Conservation (phyloP, 1,140 invertebrate species). For the Eurosta solidaginis region DNA sequence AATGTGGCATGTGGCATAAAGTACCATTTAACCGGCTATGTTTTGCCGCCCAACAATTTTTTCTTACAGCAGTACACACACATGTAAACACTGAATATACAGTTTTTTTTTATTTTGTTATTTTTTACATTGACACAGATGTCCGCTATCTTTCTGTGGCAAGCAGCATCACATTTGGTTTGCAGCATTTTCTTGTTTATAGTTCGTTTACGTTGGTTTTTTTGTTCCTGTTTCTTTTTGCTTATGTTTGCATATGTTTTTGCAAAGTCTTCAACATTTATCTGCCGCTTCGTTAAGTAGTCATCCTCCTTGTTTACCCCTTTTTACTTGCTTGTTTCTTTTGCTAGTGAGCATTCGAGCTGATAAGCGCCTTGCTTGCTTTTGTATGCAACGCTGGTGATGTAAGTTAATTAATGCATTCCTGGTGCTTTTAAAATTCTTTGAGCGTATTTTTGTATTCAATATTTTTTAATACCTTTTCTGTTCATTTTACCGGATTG, state of each 20-base stretch:
- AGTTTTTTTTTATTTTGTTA: background rate
- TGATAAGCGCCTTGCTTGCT: background rate
- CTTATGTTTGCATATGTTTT: slow-evolving; percentile 18
- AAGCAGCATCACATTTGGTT: background rate
- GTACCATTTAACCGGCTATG: slow-evolving; percentile 8
- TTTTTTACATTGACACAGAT: background rate
- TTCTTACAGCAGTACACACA: background rate
- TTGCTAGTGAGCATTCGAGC: background rate
- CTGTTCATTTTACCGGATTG: too few relatives aligned
- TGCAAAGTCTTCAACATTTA: background rate
- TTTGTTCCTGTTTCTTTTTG: background rate
- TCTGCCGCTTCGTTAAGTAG: background rate
- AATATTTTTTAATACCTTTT: too few relatives aligned
- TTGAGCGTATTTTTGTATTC: too few relatives aligned
- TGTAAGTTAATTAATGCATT: too few relatives aligned
- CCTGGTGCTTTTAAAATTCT: too few relatives aligned
- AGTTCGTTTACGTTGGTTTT: background rate
- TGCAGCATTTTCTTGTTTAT: background rate
- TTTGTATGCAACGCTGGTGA: too few relatives aligned
- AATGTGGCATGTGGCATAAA: slow-evolving; percentile 20
- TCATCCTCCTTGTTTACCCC: background rate
- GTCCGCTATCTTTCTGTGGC: background rate
- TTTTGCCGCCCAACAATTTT: background rate
- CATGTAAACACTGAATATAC: background rate
- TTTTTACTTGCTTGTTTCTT: background rate